Conservation (phyloP, 2,113 vertebrate species). For the Bambusicola thoracicus region DNA sequence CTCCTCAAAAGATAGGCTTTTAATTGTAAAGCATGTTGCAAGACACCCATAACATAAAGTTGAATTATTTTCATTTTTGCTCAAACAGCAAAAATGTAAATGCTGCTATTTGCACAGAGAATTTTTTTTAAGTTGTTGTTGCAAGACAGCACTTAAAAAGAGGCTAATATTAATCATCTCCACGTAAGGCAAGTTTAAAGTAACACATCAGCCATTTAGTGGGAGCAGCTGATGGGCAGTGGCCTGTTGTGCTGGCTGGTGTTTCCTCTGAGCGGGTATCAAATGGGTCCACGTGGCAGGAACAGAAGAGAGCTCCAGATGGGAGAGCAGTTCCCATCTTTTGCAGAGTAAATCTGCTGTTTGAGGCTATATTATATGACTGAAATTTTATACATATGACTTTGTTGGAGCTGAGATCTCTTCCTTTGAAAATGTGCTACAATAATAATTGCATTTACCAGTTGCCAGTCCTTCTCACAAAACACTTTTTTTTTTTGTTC, state of each 20-base stretch:
- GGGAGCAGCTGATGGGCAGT: conserved; percentile 55
- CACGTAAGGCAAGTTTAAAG: conserved; percentile 40
- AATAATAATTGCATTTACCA: conserved; percentile 77
- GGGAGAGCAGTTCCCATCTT: conserved; percentile 72
- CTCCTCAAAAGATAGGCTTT: conserved; percentile 38
- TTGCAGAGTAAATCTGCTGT: conserved; percentile 74
- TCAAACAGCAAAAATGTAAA: conserved; percentile 71
- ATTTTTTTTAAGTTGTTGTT: neutral
- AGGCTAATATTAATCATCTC: conserved; percentile 46
- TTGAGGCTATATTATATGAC: conserved; percentile 71
- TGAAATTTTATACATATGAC: conserved; percentile 83
- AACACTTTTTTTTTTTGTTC: conserved; percentile 40
- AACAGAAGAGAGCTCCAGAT: conserved; percentile 72
- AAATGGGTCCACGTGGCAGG: conserved; percentile 53
- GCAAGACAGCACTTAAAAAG: conserved; percentile 47
- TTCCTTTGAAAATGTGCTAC: conserved; percentile 74
- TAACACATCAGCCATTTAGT: conserved; percentile 20
- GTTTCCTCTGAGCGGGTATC: conserved; percentile 23
- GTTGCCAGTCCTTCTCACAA: conserved; percentile 72
- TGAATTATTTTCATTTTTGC: conserved; percentile 72
- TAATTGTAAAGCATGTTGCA: conserved; percentile 60
- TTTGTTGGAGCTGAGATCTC: conserved; percentile 79
- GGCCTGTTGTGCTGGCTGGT: conserved; percentile 50
- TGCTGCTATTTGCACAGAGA: conserved; percentile 42
- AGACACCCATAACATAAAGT: conserved; percentile 64